Percentiles rank a stretch among this genome's conserved stretches.
phyloP scores from a whole-genome alignment of 2,113 vertebrate genomes.

The Peromyscus polionotus region DNA sequence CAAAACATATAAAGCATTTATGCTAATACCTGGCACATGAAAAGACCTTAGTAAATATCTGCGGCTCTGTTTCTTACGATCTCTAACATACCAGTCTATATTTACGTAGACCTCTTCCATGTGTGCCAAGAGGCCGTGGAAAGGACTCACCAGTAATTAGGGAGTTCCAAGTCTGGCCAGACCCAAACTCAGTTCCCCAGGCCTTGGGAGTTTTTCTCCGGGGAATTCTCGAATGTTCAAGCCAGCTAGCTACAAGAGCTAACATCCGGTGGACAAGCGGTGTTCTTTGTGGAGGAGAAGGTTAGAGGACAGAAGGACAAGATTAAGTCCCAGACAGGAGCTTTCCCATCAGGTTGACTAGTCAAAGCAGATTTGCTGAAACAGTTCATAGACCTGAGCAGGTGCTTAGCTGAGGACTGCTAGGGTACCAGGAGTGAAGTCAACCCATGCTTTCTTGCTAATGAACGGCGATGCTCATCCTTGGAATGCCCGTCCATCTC shows the following conservation, averaged over 20 bases:
- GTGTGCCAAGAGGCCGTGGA: neutral
- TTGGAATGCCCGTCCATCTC: neutral
- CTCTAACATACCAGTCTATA: neutral
- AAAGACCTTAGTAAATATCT: neutral
- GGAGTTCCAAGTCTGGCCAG: neutral
- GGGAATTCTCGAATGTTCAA: neutral
- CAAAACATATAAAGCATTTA: neutral
- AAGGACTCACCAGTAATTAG: neutral
- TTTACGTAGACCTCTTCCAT: neutral
- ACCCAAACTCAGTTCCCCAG: neutral
- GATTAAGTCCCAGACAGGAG: neutral
- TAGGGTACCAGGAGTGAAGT: neutral
- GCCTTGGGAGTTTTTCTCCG: neutral
- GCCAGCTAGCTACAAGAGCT: neutral
- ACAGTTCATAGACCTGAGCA: neutral
- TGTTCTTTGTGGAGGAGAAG: neutral
- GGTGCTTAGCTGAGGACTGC: neutral
- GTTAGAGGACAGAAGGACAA: neutral
- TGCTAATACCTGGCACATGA: neutral
- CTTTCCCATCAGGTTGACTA: neutral
- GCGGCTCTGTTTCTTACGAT: neutral
- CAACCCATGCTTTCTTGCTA: neutral
- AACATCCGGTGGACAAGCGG: neutral
- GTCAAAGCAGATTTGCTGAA: neutral
- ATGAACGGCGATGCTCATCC: neutral